phyloP scores from a whole-genome alignment of 2,888 invertebrate species.

The Sinodicranocentrus sp. region DNA sequence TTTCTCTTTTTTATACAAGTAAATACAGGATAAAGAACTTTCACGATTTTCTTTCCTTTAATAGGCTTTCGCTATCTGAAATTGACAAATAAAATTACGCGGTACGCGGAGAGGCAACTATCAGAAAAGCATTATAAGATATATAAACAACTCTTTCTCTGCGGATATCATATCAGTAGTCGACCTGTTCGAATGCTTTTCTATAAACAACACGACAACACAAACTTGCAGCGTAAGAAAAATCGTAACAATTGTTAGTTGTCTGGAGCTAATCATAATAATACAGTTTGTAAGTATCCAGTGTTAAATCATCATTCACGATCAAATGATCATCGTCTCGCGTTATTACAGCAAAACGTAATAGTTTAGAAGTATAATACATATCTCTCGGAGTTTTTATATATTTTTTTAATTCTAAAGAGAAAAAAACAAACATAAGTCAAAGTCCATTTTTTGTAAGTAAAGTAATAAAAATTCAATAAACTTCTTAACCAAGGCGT shows the following conservation, averaged over 20 bases:
- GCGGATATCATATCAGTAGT: too few species aligned
- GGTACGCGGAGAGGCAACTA: too few species aligned
- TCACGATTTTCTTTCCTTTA: too few species aligned
- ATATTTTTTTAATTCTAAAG: too few species aligned
- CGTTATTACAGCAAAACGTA: slow-evolving; percentile 10
- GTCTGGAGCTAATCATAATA: slow-evolving; percentile 31
- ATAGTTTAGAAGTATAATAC: not conserved
- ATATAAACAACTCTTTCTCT: too few species aligned
- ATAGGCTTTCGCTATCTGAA: too few species aligned
- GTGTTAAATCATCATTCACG: slow-evolving; percentile 18
- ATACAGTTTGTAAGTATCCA: slow-evolving; percentile 63
- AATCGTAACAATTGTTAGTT: not conserved
- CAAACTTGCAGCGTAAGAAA: slow-evolving; percentile 21
- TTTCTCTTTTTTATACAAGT: slow-evolving; percentile 28
- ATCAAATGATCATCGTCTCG: slow-evolving; percentile 16
- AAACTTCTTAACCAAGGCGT: not conserved
- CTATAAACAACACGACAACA: slow-evolving; percentile 36
- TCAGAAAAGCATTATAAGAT: too few species aligned
- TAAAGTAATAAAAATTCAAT: slow-evolving; percentile 27
- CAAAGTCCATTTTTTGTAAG: slow-evolving; percentile 18
- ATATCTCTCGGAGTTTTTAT: slow-evolving; percentile 12
- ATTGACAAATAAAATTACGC: too few species aligned
- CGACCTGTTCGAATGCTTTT: too few species aligned
- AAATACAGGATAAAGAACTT: not conserved
- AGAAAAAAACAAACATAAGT: slow-evolving; percentile 5